A percentile compares a stretch with the other conserved stretches of the same genome.
Evolutionary conservation across 2,797 vertebrate species (phyloP).

Genomic region (Acipenser ruthenus): DNA sequence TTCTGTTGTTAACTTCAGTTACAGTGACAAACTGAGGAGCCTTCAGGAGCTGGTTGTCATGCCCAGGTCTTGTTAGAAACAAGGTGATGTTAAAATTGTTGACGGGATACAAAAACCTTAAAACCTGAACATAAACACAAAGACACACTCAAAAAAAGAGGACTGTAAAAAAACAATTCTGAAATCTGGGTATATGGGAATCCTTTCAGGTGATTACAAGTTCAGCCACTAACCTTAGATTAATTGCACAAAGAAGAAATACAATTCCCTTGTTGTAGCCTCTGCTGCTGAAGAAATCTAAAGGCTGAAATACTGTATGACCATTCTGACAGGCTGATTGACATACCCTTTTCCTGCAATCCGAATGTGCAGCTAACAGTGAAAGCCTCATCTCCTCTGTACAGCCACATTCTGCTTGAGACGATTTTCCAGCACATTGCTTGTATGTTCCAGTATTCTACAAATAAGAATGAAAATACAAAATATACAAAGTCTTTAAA

Average conservation of each 20-base stretch:
- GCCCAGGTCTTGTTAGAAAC: slow-evolving; percentile 14
- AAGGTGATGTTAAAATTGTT: slow-evolving; percentile 13
- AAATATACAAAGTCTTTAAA: not conserved
- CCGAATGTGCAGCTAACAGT: slow-evolving; percentile 20
- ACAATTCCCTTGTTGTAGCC: too few species aligned
- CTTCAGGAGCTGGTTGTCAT: slow-evolving; percentile 8
- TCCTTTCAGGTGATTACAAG: too few species aligned
- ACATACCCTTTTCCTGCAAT: slow-evolving; percentile 18
- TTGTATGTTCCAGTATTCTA: slow-evolving; percentile 20
- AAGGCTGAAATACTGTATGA: too few species aligned
- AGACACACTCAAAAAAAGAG: not conserved
- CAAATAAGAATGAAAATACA: not conserved
- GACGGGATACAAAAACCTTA: slow-evolving; percentile 15
- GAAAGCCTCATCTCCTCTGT: slow-evolving; percentile 19
- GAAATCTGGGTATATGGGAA: too few species aligned
- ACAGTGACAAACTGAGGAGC: slow-evolving; percentile 32
- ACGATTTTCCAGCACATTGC: slow-evolving; percentile 21
- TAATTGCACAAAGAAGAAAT: too few species aligned
- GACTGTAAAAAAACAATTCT: too few species aligned
- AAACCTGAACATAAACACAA: slow-evolving; percentile 16
- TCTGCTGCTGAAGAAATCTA: too few species aligned
- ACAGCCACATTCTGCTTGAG: slow-evolving; percentile 22
- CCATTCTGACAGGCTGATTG: too few species aligned
- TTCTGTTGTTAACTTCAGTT: slow-evolving; percentile 31
- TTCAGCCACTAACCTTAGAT: too few species aligned